phyloP scores from a whole-genome alignment of 2,888 invertebrate species.

The Pheosia tremula region DNA sequence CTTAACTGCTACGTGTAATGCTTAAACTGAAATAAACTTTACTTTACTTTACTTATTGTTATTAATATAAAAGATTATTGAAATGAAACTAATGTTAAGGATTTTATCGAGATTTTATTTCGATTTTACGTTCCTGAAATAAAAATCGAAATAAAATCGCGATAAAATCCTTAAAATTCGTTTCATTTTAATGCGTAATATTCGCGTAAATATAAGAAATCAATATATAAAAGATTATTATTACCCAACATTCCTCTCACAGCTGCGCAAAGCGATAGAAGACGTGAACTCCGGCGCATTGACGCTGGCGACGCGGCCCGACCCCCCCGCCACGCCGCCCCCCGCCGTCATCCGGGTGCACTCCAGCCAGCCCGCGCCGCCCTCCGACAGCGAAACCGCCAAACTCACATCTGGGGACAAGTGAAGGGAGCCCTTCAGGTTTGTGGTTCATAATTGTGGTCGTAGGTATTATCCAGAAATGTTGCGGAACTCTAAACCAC shows the following conservation, averaged over 20 bases:
- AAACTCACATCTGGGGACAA: slow-evolving; percentile 60
- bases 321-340: slow-evolving; percentile 49
- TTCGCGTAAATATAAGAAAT: too few relatives aligned
- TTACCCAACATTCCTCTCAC: slow-evolving; percentile 32
- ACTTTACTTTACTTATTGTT: too few relatives aligned
- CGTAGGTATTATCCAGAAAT: background rate
- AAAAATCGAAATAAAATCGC: too few relatives aligned
- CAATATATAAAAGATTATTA: too few relatives aligned
- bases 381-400: slow-evolving; percentile 73
- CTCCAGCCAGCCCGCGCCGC: slow-evolving; percentile 64
- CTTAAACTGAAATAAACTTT: too few relatives aligned
- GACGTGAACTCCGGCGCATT: slow-evolving; percentile 92
- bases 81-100: too few relatives aligned
- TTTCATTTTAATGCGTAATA: too few relatives aligned
- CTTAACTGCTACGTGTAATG: too few relatives aligned
- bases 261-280: slow-evolving; percentile 94
- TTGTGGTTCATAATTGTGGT: background rate
- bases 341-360: slow-evolving; percentile 53
- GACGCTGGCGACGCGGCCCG: slow-evolving; percentile 63
- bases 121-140: too few relatives aligned
- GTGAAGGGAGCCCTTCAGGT: slow-evolving; percentile 11
- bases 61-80: too few relatives aligned
- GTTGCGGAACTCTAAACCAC: background rate
- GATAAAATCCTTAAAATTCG: too few relatives aligned
- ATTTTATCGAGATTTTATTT: too few relatives aligned